Evolutionary conservation across 2,113 vertebrate species (phyloP).

Genomic region (Nothoprocta perdicaria): DNA sequence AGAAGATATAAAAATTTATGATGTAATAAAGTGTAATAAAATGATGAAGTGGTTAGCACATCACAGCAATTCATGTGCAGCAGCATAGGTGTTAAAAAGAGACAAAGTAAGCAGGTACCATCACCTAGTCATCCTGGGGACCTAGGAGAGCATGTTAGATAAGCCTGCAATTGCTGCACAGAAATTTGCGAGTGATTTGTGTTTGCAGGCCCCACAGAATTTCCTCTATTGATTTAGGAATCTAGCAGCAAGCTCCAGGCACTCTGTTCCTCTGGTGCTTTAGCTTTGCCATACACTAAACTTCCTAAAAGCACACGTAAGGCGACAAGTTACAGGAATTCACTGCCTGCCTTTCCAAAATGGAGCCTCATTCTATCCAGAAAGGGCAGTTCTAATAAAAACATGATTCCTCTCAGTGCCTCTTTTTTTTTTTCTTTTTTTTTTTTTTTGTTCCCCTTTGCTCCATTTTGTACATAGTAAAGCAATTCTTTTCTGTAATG

Average conservation of each 20-base stretch:
- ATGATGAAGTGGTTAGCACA: conserved; percentile 75
- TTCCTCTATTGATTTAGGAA: background rate
- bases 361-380: background rate
- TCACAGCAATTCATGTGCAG: conserved; percentile 62
- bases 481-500: background rate
- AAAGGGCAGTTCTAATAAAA: background rate
- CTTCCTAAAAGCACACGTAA: background rate
- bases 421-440: too few species aligned
- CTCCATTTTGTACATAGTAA: background rate
- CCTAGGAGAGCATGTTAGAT: background rate
- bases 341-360: background rate
- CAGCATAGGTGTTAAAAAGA: conserved; percentile 60
- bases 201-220: background rate
- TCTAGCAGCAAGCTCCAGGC: background rate
- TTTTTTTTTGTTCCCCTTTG: background rate
- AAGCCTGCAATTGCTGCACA: background rate
- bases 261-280: background rate
- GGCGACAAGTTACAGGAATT: background rate
- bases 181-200: background rate
- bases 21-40: conserved; percentile 82
- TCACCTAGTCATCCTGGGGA: background rate
- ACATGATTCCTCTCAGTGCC: background rate
- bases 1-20: conserved; percentile 84
- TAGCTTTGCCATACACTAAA: background rate
- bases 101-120: conserved; percentile 31